phyloP scores from a whole-genome alignment of 30 jellyfish, hydroid and myxozoan species.

The Turritopsis rubra region DNA sequence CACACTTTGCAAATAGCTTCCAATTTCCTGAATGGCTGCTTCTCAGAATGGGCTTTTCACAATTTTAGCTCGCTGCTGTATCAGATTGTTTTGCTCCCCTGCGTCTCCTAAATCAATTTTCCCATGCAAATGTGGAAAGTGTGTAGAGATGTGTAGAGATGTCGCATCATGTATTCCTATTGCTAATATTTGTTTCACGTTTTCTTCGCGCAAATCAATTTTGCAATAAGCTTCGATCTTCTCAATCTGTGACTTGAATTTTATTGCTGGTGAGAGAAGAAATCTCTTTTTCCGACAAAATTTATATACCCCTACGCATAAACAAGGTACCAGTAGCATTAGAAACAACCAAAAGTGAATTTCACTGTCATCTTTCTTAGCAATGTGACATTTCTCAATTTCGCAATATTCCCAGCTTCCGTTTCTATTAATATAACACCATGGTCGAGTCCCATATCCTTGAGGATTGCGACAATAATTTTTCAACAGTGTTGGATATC shows the following conservation, averaged over 20 bases:
- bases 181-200: background rate
- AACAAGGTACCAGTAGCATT: background rate
- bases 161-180: too few relatives aligned
- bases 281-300: background rate
- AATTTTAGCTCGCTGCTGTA: too few relatives aligned
- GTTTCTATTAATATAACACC: background rate
- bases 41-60: too few relatives aligned
- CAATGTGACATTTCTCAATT: background rate
- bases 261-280: background rate
- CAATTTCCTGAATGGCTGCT: too few relatives aligned
- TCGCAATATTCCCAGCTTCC: background rate
- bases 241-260: background rate
- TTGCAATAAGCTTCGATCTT: background rate
- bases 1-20: too few relatives aligned
- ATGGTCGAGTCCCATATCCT: background rate
- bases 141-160: too few relatives aligned
- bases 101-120: too few relatives aligned
- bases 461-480: background rate
- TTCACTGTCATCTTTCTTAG: background rate
- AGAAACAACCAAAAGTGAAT: background rate
- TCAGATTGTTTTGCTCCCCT: too few relatives aligned
- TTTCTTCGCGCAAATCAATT: background rate
- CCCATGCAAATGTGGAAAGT: too few relatives aligned
- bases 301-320: background rate
- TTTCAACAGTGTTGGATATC: background rate